A percentile compares a stretch with the other conserved stretches of the same genome.
phyloP scores from a whole-genome alignment of 2,797 vertebrate genomes.

The Cynopterus sphinx region DNA sequence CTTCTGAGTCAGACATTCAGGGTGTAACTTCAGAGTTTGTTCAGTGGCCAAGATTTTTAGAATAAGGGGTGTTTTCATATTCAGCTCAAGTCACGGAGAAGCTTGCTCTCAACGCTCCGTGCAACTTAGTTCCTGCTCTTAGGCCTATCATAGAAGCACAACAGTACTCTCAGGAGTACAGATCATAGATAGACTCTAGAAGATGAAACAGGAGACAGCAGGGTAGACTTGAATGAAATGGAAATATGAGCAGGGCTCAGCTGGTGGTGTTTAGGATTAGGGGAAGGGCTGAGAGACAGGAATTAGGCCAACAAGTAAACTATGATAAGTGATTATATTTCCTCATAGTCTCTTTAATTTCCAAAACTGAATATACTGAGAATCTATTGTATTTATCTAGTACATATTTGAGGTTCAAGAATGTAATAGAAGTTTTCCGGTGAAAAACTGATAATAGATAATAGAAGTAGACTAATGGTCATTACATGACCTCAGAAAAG shows the following conservation, averaged over 20 bases:
- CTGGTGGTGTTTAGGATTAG: background rate
- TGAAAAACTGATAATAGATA: background rate
- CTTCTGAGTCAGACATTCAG: conserved; percentile 41
- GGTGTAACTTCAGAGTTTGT: background rate
- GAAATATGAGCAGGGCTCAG: background rate
- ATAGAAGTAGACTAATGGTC: background rate
- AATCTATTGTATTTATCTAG: background rate
- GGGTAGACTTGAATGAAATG: background rate
- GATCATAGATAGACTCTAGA: background rate
- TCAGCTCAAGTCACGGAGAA: background rate
- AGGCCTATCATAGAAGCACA: background rate
- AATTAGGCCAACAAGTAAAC: background rate
- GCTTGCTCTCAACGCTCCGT: background rate
- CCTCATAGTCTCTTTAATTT: conserved; percentile 7
- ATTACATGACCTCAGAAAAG: background rate
- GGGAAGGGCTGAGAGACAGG: background rate
- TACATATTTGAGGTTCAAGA: background rate
- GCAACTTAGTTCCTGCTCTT: background rate
- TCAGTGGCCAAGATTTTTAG: conserved; percentile 40
- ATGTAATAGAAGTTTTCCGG: background rate
- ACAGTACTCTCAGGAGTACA: background rate
- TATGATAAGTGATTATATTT: background rate
- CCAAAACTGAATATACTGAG: background rate
- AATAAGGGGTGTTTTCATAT: conserved; percentile 27
- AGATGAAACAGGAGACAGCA: background rate